phyloP scores from a whole-genome alignment of 2,113 vertebrate genomes.

The Rousettus leschenaultii region DNA sequence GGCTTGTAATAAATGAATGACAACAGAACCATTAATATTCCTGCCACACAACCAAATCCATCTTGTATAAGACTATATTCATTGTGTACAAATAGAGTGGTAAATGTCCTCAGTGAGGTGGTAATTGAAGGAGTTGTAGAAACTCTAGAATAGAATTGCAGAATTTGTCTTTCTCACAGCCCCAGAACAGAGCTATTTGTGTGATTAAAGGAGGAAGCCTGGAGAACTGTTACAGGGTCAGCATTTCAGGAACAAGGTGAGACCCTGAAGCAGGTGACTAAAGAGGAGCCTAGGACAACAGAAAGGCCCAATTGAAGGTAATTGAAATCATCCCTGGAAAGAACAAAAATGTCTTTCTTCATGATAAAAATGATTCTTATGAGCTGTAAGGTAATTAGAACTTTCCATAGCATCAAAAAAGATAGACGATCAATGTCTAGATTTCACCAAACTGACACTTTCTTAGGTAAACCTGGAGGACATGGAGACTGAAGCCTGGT shows the following conservation, averaged over 20 bases:
- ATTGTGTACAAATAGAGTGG: neutral
- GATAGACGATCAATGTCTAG: neutral
- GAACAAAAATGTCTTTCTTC: neutral
- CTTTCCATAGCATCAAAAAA: neutral
- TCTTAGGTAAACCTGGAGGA: neutral
- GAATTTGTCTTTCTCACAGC: neutral
- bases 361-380: neutral
- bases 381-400: neutral
- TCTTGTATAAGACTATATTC: neutral
- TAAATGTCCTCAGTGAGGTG: neutral
- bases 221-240: neutral
- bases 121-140: slow-evolving; percentile 33
- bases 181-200: slow-evolving; percentile 12
- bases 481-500: neutral
- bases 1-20: neutral
- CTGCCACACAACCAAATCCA: neutral
- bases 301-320: neutral
- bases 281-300: neutral
- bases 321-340: neutral
- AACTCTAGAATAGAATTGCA: slow-evolving; percentile 14
- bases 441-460: neutral
- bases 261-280: neutral
- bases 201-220: neutral
- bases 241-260: neutral
- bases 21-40: slow-evolving; percentile 2